Evolutionary conservation across 2,888 invertebrate species (phyloP).

Genomic region (Fabriciana adippe): DNA sequence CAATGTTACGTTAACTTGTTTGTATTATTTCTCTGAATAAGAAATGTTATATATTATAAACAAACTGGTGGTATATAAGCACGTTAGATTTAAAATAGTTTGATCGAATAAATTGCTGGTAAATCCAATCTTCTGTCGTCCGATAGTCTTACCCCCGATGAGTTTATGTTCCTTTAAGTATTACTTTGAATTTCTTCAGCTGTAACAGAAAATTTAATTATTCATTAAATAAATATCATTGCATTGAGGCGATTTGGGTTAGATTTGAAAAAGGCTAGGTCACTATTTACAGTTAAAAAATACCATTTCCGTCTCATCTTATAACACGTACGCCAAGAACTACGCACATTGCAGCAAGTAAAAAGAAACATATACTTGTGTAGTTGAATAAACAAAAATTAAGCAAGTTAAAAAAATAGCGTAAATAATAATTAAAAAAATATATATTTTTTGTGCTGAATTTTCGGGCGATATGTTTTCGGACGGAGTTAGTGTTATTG

Average conservation of each 20-base stretch:
- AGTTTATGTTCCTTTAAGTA: slow-evolving; percentile 23
- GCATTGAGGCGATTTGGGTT: background rate
- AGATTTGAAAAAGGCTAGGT: background rate
- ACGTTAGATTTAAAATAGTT: slow-evolving; percentile 20
- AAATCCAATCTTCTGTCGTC: slow-evolving; percentile 11
- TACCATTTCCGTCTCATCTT: too few relatives aligned
- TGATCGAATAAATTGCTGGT: slow-evolving; percentile 15
- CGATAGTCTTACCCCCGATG: slow-evolving; percentile 12
- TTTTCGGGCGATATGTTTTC: background rate
- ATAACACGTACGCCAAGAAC: too few relatives aligned
- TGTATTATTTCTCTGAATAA: background rate
- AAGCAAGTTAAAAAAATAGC: background rate
- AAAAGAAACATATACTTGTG: too few relatives aligned
- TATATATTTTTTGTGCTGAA: background rate
- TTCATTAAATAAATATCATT: slow-evolving; percentile 1
- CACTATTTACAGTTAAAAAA: too few relatives aligned
- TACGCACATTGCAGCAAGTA: too few relatives aligned
- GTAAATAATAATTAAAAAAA: background rate
- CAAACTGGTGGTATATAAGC: slow-evolving; percentile 4
- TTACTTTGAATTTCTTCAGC: slow-evolving; percentile 30
- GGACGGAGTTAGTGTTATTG: slow-evolving; percentile 27
- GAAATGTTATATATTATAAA: slow-evolving; percentile 8
- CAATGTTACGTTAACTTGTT: background rate
- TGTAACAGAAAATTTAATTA: slow-evolving; percentile 33
- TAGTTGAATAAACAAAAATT: too few relatives aligned